phyloP scores from a whole-genome alignment of 64 coral and sea anemone species.

The Pocillopora damicornis region DNA sequence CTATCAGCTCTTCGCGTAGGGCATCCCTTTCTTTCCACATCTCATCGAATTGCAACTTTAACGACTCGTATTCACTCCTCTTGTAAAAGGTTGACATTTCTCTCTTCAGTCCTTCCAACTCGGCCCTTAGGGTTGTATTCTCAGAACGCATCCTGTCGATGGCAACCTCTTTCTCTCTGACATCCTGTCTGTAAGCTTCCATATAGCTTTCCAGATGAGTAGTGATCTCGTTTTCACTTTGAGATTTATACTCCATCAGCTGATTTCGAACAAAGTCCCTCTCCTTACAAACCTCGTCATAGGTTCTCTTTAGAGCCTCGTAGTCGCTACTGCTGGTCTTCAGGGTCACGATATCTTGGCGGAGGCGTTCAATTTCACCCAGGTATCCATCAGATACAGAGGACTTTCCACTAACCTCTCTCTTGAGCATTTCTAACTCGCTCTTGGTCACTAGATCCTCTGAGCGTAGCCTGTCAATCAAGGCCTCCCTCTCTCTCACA shows the following conservation, averaged over 20 bases:
- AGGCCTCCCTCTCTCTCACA: conserved; percentile 26
- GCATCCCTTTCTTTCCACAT: conserved; percentile 41
- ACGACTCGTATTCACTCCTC: neutral
- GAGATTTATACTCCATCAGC: neutral
- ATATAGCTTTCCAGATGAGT: conserved; percentile 1
- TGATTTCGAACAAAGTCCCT: conserved; percentile 2
- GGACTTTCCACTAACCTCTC: conserved; percentile 34
- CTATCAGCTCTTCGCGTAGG: conserved; percentile 29
- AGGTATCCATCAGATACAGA: conserved; percentile 7
- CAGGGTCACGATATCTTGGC: neutral
- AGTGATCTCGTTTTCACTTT: neutral
- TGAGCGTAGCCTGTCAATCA: conserved; percentile 32
- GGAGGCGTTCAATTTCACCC: conserved; percentile 1
- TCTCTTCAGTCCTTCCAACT: conserved; percentile 10
- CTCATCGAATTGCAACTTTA: conserved; percentile 13
- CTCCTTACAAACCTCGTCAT: conserved; percentile 4
- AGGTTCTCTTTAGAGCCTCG: neutral
- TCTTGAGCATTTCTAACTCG: conserved; percentile 29
- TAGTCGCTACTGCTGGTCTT: neutral
- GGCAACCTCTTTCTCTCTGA: conserved; percentile 51
- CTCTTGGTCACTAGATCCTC: neutral
- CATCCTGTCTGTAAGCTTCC: conserved; percentile 27
- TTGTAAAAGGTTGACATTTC: conserved; percentile 16
- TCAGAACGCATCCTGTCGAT: conserved; percentile 50
- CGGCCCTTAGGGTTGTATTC: neutral